Conservation (phyloP, 2,113 vertebrate genomes). For the Haliaeetus leucogaster region DNA sequence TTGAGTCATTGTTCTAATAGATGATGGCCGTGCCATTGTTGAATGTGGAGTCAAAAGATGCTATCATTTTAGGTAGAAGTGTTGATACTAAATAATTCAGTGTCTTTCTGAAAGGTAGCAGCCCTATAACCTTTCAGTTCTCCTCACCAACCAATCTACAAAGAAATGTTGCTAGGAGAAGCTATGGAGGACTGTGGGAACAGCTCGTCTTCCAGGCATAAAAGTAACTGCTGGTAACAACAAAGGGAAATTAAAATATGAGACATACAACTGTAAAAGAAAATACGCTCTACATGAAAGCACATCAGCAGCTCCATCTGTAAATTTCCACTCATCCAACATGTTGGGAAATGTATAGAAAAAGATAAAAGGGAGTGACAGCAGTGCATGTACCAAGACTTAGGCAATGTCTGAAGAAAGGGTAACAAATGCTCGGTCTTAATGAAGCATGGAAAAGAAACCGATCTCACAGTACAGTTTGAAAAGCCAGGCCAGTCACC, state of each 20-base stretch:
- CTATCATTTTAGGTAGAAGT: not conserved
- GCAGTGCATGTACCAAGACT: not conserved
- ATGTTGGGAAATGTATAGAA: not conserved
- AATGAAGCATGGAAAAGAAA: constrained; percentile 36
- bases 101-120: constrained; percentile 3
- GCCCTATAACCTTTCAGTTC: constrained; percentile 12
- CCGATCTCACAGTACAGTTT: not conserved
- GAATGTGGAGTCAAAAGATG: not conserved
- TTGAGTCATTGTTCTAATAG: not conserved
- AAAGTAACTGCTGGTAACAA: constrained; percentile 20
- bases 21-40: not conserved
- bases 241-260: constrained; percentile 33
- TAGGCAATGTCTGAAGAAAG: constrained; percentile 12
- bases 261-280: constrained; percentile 4
- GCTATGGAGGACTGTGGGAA: not conserved
- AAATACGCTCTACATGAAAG: constrained; percentile 43
- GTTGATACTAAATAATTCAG: constrained; percentile 34
- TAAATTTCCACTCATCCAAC: constrained; percentile 21
- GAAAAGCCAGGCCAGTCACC: constrained; percentile 35
- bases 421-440: constrained; percentile 12
- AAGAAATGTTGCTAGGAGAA: constrained; percentile 37
- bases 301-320: constrained; percentile 3
- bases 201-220: not conserved
- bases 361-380: constrained; percentile 32
- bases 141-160: not conserved